Evolutionary conservation across 2,888 invertebrate genomes (phyloP).

Genomic region (Eupithecia centaureata): DNA sequence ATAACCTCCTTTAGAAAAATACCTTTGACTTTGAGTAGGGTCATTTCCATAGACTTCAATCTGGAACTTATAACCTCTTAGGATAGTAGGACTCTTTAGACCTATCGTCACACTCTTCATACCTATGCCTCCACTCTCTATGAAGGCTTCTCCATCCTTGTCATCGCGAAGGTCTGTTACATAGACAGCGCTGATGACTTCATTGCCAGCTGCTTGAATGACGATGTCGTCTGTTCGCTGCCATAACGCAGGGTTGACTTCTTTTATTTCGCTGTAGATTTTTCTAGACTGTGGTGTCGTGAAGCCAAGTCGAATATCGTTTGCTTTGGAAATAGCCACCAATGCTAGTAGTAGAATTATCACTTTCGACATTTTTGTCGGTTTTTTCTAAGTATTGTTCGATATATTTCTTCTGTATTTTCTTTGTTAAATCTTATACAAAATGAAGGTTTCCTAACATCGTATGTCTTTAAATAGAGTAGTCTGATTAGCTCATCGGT

Average conservation of each 20-base stretch:
- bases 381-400: constrained; percentile 3
- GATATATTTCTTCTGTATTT: neutral
- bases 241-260: constrained; percentile 71
- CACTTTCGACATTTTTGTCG: constrained; percentile 34
- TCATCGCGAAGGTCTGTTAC: constrained; percentile 65
- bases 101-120: constrained; percentile 64
- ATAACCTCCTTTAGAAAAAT: constrained; percentile 22
- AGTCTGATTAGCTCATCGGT: constrained; percentile 33
- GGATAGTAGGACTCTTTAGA: constrained; percentile 64
- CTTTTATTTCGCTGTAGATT: constrained; percentile 65
- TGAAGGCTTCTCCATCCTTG: constrained; percentile 65
- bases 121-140: constrained; percentile 69
- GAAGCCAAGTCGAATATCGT: constrained; percentile 37
- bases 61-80: constrained; percentile 70
- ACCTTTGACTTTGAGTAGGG: constrained; percentile 43
- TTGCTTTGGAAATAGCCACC: constrained; percentile 28
- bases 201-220: constrained; percentile 58
- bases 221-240: constrained; percentile 65
- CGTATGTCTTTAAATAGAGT: constrained; percentile 33
- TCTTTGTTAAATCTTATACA: neutral
- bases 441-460: constrained; percentile 11
- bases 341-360: constrained; percentile 26
- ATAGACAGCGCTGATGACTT: constrained; percentile 70
- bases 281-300: constrained; percentile 52
- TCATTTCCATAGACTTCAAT: constrained; percentile 69